Percentiles rank a stretch among this genome's conserved stretches.
phyloP scores from a whole-genome alignment of 53 echinoderm and acorn worm species.

The Paelopatides confundens region DNA sequence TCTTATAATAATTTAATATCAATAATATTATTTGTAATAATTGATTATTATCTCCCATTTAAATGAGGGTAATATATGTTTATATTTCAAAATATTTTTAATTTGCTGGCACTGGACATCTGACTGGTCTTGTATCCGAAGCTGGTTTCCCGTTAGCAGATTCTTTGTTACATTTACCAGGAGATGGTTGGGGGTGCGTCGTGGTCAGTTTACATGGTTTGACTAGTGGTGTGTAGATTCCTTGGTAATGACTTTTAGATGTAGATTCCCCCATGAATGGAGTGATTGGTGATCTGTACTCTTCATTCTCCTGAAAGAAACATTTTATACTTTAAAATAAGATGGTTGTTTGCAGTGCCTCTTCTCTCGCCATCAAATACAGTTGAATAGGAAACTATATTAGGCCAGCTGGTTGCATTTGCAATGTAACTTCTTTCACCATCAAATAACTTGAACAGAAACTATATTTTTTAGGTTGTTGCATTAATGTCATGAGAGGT shows the following conservation, averaged over 20 bases:
- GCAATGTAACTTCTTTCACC: too few relatives aligned
- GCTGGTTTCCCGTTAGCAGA: slow-evolving; percentile 54
- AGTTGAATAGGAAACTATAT: too few relatives aligned
- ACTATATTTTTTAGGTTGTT: too few relatives aligned
- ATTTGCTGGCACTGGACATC: slow-evolving; percentile 69
- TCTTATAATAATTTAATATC: too few relatives aligned
- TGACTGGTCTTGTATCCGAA: slow-evolving; percentile 52
- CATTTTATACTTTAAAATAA: background rate
- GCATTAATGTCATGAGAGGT: too few relatives aligned
- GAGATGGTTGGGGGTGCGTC: slow-evolving; percentile 77
- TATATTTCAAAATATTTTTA: background rate
- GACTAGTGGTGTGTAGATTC: slow-evolving; percentile 72
- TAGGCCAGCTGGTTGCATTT: too few relatives aligned
- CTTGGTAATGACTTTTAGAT: slow-evolving; percentile 82
- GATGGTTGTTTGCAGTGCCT: too few relatives aligned
- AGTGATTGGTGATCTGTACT: slow-evolving; percentile 74
- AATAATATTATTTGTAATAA: too few relatives aligned
- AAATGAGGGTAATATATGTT: too few relatives aligned
- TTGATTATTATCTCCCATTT: too few relatives aligned
- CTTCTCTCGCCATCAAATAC: too few relatives aligned
- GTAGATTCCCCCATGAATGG: slow-evolving; percentile 84
- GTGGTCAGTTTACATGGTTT: slow-evolving; percentile 85
- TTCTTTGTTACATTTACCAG: slow-evolving; percentile 57
- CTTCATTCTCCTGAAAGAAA: slow-evolving; percentile 62
- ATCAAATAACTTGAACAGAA: too few relatives aligned